Evolutionary conservation across 2,888 invertebrate genomes (phyloP).

Genomic region (Sympetrum striolatum): DNA sequence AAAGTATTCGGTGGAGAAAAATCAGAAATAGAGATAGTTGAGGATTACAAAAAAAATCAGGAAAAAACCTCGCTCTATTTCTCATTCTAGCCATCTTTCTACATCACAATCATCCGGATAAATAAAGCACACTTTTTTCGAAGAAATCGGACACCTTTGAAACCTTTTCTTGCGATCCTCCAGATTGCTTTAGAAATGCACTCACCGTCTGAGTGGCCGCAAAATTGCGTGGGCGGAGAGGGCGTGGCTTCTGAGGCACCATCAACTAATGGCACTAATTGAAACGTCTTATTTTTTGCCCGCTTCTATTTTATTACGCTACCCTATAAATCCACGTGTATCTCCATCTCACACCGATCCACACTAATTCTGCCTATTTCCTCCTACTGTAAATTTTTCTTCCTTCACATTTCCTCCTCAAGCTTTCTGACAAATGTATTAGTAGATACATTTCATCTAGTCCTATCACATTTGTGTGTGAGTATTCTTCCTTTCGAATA

Average conservation of each 20-base stretch:
- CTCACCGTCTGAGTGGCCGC: neutral
- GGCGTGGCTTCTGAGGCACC: neutral
- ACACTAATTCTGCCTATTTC: neutral
- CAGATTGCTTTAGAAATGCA: neutral
- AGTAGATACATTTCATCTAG: too few relatives aligned
- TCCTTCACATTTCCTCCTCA: neutral
- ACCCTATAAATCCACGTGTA: neutral
- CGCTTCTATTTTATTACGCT: neutral
- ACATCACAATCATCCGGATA: too few relatives aligned
- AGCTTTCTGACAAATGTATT: neutral
- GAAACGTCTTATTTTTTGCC: slow-evolving; percentile 10
- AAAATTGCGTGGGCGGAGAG: neutral
- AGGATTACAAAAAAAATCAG: too few relatives aligned
- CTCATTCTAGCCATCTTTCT: too few relatives aligned
- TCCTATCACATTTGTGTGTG: too few relatives aligned
- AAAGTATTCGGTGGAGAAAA: too few relatives aligned
- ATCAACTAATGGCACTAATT: slow-evolving; percentile 3
- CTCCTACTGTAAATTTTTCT: neutral
- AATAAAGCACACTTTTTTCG: too few relatives aligned
- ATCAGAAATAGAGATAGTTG: too few relatives aligned
- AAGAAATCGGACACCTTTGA: neutral
- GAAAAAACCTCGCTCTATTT: too few relatives aligned
- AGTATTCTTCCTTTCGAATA: too few relatives aligned
- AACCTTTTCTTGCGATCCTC: neutral
- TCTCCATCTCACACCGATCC: neutral